Base-by-base conservation (phyloP, 1,140 invertebrate genomes). In the Gryon sp. region DNA sequence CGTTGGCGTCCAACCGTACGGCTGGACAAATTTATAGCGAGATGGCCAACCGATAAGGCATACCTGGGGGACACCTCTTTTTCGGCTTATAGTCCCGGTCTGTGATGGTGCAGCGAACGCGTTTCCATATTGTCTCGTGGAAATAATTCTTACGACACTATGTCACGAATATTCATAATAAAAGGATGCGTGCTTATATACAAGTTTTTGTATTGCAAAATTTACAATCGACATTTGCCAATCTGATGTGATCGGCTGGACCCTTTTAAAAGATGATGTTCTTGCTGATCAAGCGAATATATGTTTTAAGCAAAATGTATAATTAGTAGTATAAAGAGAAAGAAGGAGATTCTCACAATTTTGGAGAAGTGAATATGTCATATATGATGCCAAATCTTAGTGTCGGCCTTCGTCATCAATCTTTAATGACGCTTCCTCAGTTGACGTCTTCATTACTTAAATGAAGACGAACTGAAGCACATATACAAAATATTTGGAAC, bases 11-110 rank as follows among this genome's bases (percentile, higher is more conserved):
- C n/a, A n/a, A 77, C 62, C 46, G 80, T 63, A 48, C 8, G 30
- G 81, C 73, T 72, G 74, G 80, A 84, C 80, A 84, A 87, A 87
- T 87, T 87, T 87, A 86, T 81, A 81, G 82, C 84, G 76, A 69
- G 84, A 86, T 86, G 82, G 32, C 65, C 38, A 55, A 50, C 59
- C 80, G 86, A 87, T 87, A 86, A 86, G 81, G 63, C 85, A 82
- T 86, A 83, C 84, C 84, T 84, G 82, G 82, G 66, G 80, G 84
- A 86, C 83, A 86, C 82, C 83, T 83, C 77, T 60, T 57, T 59
- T 81, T 83, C 78, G 79, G 80, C 70, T 85, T 83, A 84, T 83
- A 78, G 83, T 55, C 80, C 74, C 65, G 63, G 40, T 14, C 12
- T 8, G 72, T n/a, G n/a, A n/a, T n/a, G n/a, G 80, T 80, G 73